Evolutionary conservation across 2,113 vertebrate species (phyloP), one percentile per base, ranked within the genome.

Genomic region (Callocephalon fimbriatum): DNA sequence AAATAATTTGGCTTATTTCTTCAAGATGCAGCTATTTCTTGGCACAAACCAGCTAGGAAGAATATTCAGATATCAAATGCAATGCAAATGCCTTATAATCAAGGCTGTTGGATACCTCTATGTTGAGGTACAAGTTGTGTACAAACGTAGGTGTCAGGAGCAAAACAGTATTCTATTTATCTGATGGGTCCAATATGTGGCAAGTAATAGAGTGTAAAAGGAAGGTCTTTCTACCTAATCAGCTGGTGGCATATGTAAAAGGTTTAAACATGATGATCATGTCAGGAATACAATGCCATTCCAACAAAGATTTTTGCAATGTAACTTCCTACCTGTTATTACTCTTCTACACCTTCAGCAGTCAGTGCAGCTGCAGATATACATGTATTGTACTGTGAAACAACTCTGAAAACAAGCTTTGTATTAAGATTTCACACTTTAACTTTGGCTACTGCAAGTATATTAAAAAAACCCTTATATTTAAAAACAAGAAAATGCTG

Each of bases 361-460:
- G 32, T 16, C n/a, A 40, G 58, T 14, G 47, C 48, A 78, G 23
- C 51, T 93, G 65, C 35, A 66, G 51, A 27, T 2, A 15, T 6
- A 0, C 25, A 2, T 8, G 25, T 48, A 12, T 3, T 7, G 2
- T 27, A 45, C 6, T 75, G 38, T 1, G 10, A 5, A 25, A 5
- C 32, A 37, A 8, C 51, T 65, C 23, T 56, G 71, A 29, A 56
- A 82, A 79, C 21, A 48, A 27, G n/a, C 65, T 74, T 65, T 51
- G 8, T 25, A 9, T 1, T 12, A 32, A 35, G 29, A 45, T 54
- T 42, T 65, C 44, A 59, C 9, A 3, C 56, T 63, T 63, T 32
- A 2, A 2, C 22, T 94, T 53, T 85, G 47, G 50, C 44, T 22
- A 5, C 51, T 53, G 21, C 15, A 68, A 50, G 51, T 17, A 2